A percentile compares a stretch with the other conserved stretches of the same genome.
phyloP scores from a whole-genome alignment of 2,797 vertebrate species.

The Rhinogobio ventralis region DNA sequence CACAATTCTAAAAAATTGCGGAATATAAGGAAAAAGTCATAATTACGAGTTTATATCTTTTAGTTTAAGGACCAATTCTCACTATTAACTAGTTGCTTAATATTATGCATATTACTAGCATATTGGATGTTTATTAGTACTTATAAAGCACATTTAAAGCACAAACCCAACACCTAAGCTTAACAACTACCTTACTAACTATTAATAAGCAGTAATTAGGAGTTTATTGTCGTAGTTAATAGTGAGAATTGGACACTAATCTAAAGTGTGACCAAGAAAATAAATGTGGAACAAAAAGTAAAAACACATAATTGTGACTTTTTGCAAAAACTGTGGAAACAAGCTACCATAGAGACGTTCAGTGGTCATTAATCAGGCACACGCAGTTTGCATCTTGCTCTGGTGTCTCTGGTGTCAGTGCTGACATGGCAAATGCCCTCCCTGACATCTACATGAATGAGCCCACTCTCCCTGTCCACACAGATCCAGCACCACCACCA shows the following conservation, averaged over 20 bases:
- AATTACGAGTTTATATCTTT: background rate
- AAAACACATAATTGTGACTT: background rate
- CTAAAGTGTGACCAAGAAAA: background rate
- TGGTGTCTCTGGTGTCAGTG: slow-evolving; percentile 51
- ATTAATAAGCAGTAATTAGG: too few species aligned
- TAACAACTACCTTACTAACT: too few species aligned
- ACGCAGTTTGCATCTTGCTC: slow-evolving; percentile 39
- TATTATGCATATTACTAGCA: too few species aligned
- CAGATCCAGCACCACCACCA: background rate
- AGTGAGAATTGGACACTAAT: too few species aligned
- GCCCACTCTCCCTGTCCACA: slow-evolving; percentile 10
- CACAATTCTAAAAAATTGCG: background rate
- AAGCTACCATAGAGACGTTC: background rate
- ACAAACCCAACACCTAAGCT: too few species aligned
- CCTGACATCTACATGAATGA: slow-evolving; percentile 37
- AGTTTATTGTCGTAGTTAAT: too few species aligned
- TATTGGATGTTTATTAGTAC: too few species aligned
- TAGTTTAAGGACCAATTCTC: too few species aligned
- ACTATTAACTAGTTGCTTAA: too few species aligned
- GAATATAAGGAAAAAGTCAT: background rate
- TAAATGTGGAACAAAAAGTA: background rate
- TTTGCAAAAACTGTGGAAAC: background rate
- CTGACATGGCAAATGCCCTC: slow-evolving; percentile 55
- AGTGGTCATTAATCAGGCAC: background rate
- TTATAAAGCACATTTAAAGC: too few species aligned